phyloP scores from a whole-genome alignment of 2,888 invertebrate genomes.

The Neoaliturus tenellus region DNA sequence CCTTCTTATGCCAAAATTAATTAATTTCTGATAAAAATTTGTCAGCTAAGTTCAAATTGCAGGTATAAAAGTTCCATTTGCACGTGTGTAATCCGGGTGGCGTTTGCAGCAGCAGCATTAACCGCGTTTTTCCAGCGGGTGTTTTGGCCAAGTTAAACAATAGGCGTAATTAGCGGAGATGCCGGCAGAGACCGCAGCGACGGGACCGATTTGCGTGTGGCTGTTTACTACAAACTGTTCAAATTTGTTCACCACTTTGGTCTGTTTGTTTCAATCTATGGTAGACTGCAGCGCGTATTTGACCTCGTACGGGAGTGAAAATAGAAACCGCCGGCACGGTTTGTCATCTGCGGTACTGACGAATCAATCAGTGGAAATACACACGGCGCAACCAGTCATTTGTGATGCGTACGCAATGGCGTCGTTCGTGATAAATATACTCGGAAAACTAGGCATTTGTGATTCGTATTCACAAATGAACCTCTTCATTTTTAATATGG shows the following conservation, averaged over 20 bases:
- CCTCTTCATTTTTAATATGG: too few species aligned
- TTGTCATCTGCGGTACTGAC: not conserved
- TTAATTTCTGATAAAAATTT: too few species aligned
- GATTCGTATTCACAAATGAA: too few species aligned
- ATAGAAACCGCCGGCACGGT: not conserved
- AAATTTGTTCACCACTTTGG: slow-evolving; percentile 51
- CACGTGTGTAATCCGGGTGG: not conserved
- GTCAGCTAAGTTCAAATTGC: too few species aligned
- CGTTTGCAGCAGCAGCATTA: not conserved
- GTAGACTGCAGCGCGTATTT: slow-evolving; percentile 19
- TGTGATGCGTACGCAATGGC: not conserved
- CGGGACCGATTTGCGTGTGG: slow-evolving; percentile 5
- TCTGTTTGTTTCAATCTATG: slow-evolving; percentile 52
- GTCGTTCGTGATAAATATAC: too few species aligned
- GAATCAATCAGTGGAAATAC: not conserved
- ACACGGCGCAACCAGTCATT: not conserved
- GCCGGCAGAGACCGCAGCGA: not conserved
- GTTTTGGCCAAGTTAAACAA: slow-evolving; percentile 6
- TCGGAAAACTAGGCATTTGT: too few species aligned
- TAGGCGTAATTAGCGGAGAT: not conserved
- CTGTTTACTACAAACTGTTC: slow-evolving; percentile 28
- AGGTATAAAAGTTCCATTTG: not conserved
- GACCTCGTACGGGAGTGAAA: slow-evolving; percentile 5
- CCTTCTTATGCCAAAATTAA: too few species aligned
- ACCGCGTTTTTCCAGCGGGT: slow-evolving; percentile 1